Evolutionary conservation across 2,888 invertebrate species (phyloP).

Genomic region (Allophyes oxyacanthae): DNA sequence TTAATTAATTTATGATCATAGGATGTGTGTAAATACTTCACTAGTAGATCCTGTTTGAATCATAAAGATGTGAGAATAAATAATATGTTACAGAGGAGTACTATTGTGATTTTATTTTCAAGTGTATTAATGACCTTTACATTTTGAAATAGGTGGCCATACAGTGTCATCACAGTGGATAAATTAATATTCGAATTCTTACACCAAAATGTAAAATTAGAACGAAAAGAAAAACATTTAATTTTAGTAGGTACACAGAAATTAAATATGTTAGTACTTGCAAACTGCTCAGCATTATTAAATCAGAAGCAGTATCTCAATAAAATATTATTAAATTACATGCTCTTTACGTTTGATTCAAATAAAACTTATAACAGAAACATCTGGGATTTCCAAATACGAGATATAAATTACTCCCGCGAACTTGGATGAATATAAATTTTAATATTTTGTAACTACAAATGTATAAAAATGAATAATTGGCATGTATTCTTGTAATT

Average conservation of each 20-base stretch:
- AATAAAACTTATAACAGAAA: not conserved
- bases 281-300: too few species aligned
- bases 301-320: too few species aligned
- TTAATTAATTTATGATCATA: slow-evolving; percentile 40
- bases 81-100: not conserved
- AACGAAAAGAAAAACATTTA: too few species aligned
- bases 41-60: slow-evolving; percentile 1
- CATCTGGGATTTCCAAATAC: slow-evolving; percentile 8
- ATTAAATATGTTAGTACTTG: too few species aligned
- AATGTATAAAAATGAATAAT: slow-evolving; percentile 47
- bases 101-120: not conserved
- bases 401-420: slow-evolving; percentile 21
- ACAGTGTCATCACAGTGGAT: too few species aligned
- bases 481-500: slow-evolving; percentile 58
- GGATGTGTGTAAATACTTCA: slow-evolving; percentile 8
- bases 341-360: too few species aligned
- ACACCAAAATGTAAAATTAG: too few species aligned
- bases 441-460: slow-evolving; percentile 19
- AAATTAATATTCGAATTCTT: too few species aligned
- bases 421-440: slow-evolving; percentile 28
- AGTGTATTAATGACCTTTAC: too few species aligned
- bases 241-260: too few species aligned
- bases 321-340: too few species aligned
- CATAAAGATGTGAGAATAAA: not conserved
- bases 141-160: too few species aligned